Conservation (phyloP, 2,797 vertebrate species). For the Clarias platycephalus region DNA sequence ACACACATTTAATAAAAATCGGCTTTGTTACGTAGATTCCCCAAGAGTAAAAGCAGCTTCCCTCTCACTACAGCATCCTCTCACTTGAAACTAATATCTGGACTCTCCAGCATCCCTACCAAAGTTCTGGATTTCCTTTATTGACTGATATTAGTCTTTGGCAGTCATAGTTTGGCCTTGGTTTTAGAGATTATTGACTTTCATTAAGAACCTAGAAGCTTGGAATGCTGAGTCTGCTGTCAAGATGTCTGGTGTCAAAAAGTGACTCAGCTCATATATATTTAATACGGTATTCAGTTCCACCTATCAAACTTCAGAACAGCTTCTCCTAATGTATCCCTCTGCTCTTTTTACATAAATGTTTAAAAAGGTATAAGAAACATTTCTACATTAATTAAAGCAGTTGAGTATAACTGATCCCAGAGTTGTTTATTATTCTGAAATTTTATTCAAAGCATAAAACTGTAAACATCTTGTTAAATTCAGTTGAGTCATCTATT, state of each 20-base stretch:
- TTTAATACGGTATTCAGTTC: conserved; percentile 55
- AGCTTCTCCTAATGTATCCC: conserved; percentile 39
- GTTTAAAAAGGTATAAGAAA: conserved; percentile 61
- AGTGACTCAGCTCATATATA: conserved; percentile 53
- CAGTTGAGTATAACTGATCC: conserved; percentile 64
- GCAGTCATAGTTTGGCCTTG: not conserved
- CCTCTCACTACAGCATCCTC: conserved; percentile 39
- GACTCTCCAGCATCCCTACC: conserved; percentile 51
- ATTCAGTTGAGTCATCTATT: conserved; percentile 71
- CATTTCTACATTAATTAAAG: conserved; percentile 66
- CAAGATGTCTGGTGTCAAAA: conserved; percentile 25
- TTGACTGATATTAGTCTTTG: conserved; percentile 26
- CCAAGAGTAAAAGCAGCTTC: not conserved
- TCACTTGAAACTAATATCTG: conserved; percentile 53
- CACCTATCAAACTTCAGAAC: conserved; percentile 46
- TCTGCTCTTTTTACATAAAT: conserved; percentile 59
- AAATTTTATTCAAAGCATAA: conserved; percentile 55
- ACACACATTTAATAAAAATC: not conserved
- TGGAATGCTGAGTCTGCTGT: conserved; percentile 36
- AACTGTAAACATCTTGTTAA: conserved; percentile 75
- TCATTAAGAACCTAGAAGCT: conserved; percentile 46
- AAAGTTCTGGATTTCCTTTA: conserved; percentile 38
- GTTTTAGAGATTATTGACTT: conserved; percentile 21
- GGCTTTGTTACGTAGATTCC: not conserved
- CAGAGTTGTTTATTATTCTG: conserved; percentile 62